phyloP scores from a whole-genome alignment of 2,113 vertebrate species.

The Meles meles region DNA sequence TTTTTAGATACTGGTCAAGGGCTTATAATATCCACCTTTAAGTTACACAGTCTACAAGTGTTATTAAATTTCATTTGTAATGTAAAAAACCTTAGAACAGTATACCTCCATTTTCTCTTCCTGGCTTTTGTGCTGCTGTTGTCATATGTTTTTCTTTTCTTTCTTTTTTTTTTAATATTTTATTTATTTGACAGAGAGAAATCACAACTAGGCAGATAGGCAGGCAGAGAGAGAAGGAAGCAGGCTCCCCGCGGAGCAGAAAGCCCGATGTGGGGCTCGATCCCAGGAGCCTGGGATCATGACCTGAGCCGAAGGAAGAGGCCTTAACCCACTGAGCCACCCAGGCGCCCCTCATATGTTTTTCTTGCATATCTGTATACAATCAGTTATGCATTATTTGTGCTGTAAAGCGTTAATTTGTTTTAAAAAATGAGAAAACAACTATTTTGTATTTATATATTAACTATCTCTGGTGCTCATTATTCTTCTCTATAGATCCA shows the following conservation, averaged over 20 bases:
- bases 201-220: no score
- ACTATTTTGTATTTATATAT: not conserved
- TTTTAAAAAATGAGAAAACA: not conserved
- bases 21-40: not conserved
- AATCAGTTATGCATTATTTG: not conserved
- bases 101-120: not conserved
- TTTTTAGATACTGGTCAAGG: not conserved
- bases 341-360: no score
- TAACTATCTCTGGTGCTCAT: not conserved
- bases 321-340: no score
- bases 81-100: not conserved
- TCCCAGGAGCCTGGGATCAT: no score
- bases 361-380: not conserved
- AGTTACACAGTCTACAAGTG: not conserved
- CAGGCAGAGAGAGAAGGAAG: no score
- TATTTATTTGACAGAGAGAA: no score
- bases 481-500: not conserved
- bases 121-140: not conserved
- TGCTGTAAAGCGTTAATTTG: not conserved
- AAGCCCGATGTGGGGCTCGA: no score
- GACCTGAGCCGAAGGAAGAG: no score
- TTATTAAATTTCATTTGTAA: not conserved
- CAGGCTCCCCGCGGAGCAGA: no score
- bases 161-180: no score
- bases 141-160: not conserved